Percentiles rank a stretch among this genome's conserved stretches.
phyloP scores from a whole-genome alignment of 2,888 invertebrate species.

The Leptinotarsa juncta region DNA sequence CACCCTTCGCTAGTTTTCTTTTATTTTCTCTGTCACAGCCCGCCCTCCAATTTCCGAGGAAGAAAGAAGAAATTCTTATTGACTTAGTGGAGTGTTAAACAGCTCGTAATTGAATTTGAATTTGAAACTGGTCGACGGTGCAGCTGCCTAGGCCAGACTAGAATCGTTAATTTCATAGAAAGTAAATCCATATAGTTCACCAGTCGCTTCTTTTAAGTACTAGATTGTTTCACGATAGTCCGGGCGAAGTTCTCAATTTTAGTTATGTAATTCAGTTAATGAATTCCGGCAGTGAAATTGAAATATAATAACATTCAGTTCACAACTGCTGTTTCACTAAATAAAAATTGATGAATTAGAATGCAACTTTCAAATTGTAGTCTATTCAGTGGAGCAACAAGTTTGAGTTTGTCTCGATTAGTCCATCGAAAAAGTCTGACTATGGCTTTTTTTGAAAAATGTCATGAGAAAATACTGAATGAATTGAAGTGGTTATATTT shows the following conservation, averaged over 20 bases:
- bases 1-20: slow-evolving; percentile 49
- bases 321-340: too few relatives aligned
- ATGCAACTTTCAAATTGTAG: too few relatives aligned
- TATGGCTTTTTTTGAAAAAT: too few relatives aligned
- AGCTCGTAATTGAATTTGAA: slow-evolving; percentile 34
- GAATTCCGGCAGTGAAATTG: neutral
- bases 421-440: too few relatives aligned
- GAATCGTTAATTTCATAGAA: slow-evolving; percentile 35
- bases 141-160: slow-evolving; percentile 21
- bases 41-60: slow-evolving; percentile 47
- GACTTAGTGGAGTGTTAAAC: slow-evolving; percentile 28
- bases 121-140: slow-evolving; percentile 23
- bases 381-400: too few relatives aligned
- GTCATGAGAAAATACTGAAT: too few relatives aligned
- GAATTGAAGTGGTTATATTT: too few relatives aligned
- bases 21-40: slow-evolving; percentile 51
- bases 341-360: too few relatives aligned
- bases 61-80: slow-evolving; percentile 33
- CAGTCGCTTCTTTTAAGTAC: slow-evolving; percentile 7
- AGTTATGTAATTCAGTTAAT: neutral
- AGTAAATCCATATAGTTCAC: slow-evolving; percentile 27
- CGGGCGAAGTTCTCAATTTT: neutral
- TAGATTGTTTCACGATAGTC: neutral
- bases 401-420: too few relatives aligned
- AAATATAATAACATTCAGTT: neutral